phyloP scores from a whole-genome alignment of 2,888 invertebrate species.

The Pachydiplax longipennis region DNA sequence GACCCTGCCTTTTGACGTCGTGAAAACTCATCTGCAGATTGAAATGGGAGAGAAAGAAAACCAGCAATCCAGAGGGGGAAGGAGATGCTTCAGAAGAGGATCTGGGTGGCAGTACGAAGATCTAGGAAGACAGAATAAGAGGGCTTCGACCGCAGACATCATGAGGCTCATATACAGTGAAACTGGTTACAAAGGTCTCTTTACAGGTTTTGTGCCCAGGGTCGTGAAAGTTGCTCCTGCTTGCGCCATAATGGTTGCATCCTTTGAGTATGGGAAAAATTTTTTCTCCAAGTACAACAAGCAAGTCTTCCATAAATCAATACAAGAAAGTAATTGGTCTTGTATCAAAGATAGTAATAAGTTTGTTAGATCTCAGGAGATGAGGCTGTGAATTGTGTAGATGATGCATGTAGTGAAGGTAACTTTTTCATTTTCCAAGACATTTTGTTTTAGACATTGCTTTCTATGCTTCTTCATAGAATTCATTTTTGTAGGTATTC shows the following conservation, averaged over 20 bases:
- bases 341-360: neutral
- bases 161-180: constrained; percentile 71
- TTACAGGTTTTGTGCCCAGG: constrained; percentile 87
- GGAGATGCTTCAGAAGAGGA: neutral
- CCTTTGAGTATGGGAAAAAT: constrained; percentile 94
- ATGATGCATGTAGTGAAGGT: neutral
- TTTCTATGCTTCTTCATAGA: too few relatives aligned
- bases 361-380: neutral
- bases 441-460: neutral
- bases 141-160: constrained; percentile 53
- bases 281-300: constrained; percentile 73
- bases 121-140: neutral
- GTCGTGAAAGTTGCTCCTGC: constrained; percentile 96
- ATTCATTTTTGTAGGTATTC: too few relatives aligned
- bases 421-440: neutral
- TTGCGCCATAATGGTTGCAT: constrained; percentile 99
- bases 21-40: constrained; percentile 96
- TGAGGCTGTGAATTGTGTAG: neutral
- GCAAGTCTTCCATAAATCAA: neutral
- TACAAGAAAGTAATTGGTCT: neutral
- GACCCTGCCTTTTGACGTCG: constrained; percentile 97
- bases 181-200: constrained; percentile 77
- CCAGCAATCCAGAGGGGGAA: neutral
- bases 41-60: constrained; percentile 83
- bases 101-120: neutral